Evolutionary conservation across 2,888 invertebrate species (phyloP), one percentile per base, ranked within the genome.

Genomic region (Seira ritae): DNA sequence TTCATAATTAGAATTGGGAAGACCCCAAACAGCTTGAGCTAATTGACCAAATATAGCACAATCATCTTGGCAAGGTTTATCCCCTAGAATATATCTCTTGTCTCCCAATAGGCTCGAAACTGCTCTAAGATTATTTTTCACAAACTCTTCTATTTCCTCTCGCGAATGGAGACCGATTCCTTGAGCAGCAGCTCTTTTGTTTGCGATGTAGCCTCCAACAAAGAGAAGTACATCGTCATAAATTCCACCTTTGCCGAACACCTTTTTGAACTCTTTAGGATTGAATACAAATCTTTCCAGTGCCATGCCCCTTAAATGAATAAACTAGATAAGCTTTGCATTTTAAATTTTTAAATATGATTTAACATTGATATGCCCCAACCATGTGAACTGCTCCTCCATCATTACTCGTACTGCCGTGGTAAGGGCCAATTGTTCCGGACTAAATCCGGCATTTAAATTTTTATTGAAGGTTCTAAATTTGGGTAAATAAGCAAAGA

Each of bases 41-140:
- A 91, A 76, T 88, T 90, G 89, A 0, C 91, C 91, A 89, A 91
- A 91, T 55, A 91, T 84, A 0, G 90, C 89, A 87, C 91, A 91
- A 85, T 91, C 91, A 10, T 90, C 89, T 65, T 87, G 80, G 68
- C 79, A 86, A 3, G 86, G 84, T 6, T 60, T 79, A 19, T 86
- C 90, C 87, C 88, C 88, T 10, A 86, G 20, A 37, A 87, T 55
- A 31, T 85, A 87, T 60, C 85, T 85, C 12, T 84, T 88, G 15
- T 84, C 84, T 17, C 87, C 87, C 0, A 88, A 46, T 15, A 87
- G 24, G 6, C 24, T 24, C 6, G 88, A 88, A 3, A 89, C 69
- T 0, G 86, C 86, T 17, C 77, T 22, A 1, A 89, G 66, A 62
- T 87, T 82, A 15, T 84, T 75, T 6, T 10, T 37, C 19, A 86